Evolutionary conservation across 2,797 vertebrate species (phyloP), one percentile per base, ranked within the genome.

Genomic region (Enteromius afrohamiltoni): DNA sequence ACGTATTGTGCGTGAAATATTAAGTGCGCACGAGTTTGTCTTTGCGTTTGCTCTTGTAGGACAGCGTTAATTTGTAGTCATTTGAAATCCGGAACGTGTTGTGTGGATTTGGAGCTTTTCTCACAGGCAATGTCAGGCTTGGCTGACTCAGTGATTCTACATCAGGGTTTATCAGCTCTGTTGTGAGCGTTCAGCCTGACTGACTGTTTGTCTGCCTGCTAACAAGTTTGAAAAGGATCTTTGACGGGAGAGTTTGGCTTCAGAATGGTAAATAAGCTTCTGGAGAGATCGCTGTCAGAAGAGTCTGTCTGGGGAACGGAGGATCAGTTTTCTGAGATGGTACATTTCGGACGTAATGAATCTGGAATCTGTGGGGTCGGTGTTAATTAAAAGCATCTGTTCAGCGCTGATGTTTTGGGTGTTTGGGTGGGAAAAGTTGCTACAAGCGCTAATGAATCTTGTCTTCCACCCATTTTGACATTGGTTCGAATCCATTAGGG

Each of bases 181-280:
- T 53, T 74, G 71, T 74, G 58, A 77, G 17, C 37, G 49, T 55
- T 65, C 31, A 51, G 60, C 80, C 49, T 40, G 73, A 79, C 83
- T 78, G 77, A 83, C 42, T 75, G 83, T 78, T 85, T 71, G 77
- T 70, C 64, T 83, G 83, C 51, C 83, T 77, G 85, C 85, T 85
- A 85, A 80, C 77, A 88, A 64, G 80, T 84, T 76, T 79, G 68
- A 78, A 79, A 85, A 81, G 83, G 69, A 83, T 67, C 85, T 80
- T 65, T 49, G 45, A 55, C 70, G 76, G 82, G 34, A 62, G 79
- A 67, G 37, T 73, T 83, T 85, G 77, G 79, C 84, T 71, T 69
- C 78, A 74, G 78, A 65, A 21, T 76, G 53, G 68, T 71, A 47
- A 69, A 78, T 83, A 78, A 60, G 60, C 80, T 77, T 23, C 51